These are phyloP conservation scores for Scleropages formosus DNA, from an alignment of 2,797 vertebrate species.

Conservation along the genomic window DNA sequence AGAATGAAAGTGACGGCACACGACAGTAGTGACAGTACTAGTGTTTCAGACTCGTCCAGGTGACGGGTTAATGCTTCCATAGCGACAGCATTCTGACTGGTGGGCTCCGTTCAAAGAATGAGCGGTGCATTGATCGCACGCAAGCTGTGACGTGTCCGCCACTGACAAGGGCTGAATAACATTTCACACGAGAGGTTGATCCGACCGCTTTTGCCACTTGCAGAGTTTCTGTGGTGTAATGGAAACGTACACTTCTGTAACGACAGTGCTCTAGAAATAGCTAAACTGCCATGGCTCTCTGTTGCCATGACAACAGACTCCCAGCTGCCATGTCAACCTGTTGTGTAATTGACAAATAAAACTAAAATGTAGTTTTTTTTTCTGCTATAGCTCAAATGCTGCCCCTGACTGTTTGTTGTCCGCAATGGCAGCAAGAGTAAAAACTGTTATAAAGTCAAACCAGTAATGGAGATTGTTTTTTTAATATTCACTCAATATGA, in stretches of 20 bases:
- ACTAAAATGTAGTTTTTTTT: not conserved
- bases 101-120: no score
- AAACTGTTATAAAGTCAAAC: not conserved
- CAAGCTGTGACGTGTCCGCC: no score
- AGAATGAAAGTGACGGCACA: not conserved
- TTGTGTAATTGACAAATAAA: not conserved
- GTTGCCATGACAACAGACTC: constrained; percentile 18
- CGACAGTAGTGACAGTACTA: no score
- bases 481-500: not conserved
- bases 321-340: not conserved
- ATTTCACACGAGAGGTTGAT: no score
- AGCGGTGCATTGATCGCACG: no score
- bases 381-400: not conserved
- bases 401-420: constrained; percentile 8
- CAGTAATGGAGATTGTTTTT: not conserved
- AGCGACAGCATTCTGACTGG: no score
- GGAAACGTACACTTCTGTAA: constrained; percentile 11
- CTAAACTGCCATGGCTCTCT: not conserved
- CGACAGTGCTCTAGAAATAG: constrained; percentile 1
- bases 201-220: no score
- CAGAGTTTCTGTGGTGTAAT: not conserved
- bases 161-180: no score
- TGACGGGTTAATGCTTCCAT: no score
- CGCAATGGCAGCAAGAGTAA: not conserved
- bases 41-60: no score